Base-by-base conservation (phyloP, 2,888 invertebrate species). In the Stictocephala bisonia region DNA sequence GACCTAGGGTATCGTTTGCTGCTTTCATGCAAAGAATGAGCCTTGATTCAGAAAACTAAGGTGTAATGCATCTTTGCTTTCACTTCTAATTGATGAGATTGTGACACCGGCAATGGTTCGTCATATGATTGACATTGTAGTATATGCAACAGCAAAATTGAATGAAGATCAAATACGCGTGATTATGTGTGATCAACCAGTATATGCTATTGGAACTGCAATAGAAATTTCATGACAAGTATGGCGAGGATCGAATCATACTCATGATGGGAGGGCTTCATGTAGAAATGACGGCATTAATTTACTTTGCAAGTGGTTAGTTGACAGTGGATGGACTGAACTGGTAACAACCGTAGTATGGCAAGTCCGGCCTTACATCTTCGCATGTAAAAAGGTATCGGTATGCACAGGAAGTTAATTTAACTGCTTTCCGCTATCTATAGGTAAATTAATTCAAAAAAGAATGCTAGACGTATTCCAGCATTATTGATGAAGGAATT, bases 121-220 rank as follows among this genome's bases (percentile, higher is more conserved):
- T 9, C 41, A 9, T 41, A 41, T 41, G 41, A 41, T 41, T n/a
- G 41, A 41, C 18, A 41, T 41, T 18, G 18, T 41, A 41, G 41
- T 41, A 41, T 15, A 15, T 15, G 41, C 41, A 15, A 41, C 41
- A 41, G 41, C 3, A 41, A 41, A 41, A 11, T 41, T 41, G 18
- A 41, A 41, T 41, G 41, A 9, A 41, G 18, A 41, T 41, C 41
- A 41, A 41, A 2, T 2, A 41, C 11, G n/a, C 41, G 41, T 41
- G 41, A 41, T 41, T 41, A 41, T 18, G 18, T 41, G 41, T 41
- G 41, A 9, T 18, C 41, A 41, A 11, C 41, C 41, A 41, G 41
- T 41, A 41, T 41, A 41, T 41, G 41, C 41, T 41, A 41, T 41
- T 41, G 41, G 41, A 41, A 41, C 4, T 41, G 41, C 41, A 41